phyloP scores from a whole-genome alignment of 2,888 invertebrate genomes.

The Stenchaetothrips biformis region DNA sequence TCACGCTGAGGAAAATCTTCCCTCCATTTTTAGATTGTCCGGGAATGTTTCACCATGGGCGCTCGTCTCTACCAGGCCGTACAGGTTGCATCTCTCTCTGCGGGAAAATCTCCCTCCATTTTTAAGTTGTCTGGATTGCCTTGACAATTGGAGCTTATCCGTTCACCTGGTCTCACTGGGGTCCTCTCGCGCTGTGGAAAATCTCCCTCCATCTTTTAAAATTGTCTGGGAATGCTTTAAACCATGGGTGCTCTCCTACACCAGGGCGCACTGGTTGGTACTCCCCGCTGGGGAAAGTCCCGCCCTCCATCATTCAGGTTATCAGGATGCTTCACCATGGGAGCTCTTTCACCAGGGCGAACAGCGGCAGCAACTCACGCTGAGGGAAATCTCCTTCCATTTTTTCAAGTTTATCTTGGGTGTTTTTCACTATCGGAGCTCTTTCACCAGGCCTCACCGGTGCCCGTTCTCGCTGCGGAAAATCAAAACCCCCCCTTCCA shows the following conservation, averaged over 20 bases:
- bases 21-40: constrained; percentile 49
- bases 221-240: constrained; percentile 34
- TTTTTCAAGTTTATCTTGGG: constrained; percentile 48
- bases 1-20: constrained; percentile 46
- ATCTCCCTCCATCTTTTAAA: constrained; percentile 44
- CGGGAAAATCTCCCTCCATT: constrained; percentile 49
- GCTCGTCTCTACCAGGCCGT: constrained; percentile 43
- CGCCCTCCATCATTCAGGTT: constrained; percentile 54
- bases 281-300: constrained; percentile 46
- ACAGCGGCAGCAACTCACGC: constrained; percentile 36
- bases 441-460: constrained; percentile 43
- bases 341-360: constrained; percentile 47
- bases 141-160: constrained; percentile 40
- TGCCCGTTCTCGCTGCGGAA: constrained; percentile 44
- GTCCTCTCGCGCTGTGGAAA: constrained; percentile 41
- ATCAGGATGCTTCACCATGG: constrained; percentile 47
- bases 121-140: constrained; percentile 42
- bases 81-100: constrained; percentile 37
- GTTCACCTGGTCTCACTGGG: constrained; percentile 42
- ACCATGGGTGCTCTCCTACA: constrained; percentile 39
- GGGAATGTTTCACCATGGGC: constrained; percentile 42
- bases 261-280: constrained; percentile 36
- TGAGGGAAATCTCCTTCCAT: constrained; percentile 59
- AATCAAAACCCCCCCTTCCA: constrained; percentile 56
- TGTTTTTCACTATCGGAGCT: constrained; percentile 43